A percentile compares a stretch with the other conserved stretches of the same genome.
These are phyloP conservation scores for Octonoba sinensis DNA, from an alignment of 2,888 invertebrate species.

Conservation along the genomic window DNA sequence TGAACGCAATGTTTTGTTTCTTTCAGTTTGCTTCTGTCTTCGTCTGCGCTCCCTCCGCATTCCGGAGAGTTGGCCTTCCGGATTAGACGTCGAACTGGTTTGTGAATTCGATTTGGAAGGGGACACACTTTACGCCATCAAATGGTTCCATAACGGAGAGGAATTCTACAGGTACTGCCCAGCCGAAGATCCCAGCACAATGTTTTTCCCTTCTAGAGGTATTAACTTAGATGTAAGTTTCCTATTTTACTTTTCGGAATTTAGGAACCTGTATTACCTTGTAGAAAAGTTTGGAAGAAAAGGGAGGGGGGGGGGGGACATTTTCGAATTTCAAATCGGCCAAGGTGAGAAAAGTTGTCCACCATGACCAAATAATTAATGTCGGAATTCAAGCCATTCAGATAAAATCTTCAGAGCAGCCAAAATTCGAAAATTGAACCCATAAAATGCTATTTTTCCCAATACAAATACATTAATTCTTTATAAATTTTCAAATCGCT, in stretches of 20 bases:
- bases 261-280: background rate
- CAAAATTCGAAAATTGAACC: too few relatives aligned
- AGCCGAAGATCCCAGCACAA: constrained; percentile 15
- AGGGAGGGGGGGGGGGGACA: background rate
- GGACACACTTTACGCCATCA: constrained; percentile 30
- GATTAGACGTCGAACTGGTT: constrained; percentile 21
- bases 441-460: too few relatives aligned
- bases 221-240: constrained; percentile 47
- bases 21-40: constrained; percentile 17
- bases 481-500: too few relatives aligned
- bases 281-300: background rate
- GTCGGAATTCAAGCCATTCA: too few relatives aligned
- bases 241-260: background rate
- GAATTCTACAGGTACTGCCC: constrained; percentile 48
- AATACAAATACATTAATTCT: too few relatives aligned
- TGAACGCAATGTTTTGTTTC: background rate
- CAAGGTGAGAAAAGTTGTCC: too few relatives aligned
- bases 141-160: constrained; percentile 39
- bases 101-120: constrained; percentile 51
- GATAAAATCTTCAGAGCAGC: too few relatives aligned
- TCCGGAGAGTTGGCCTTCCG: constrained; percentile 25
- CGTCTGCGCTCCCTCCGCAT: constrained; percentile 19
- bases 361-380: too few relatives aligned
- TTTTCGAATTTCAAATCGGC: too few relatives aligned
- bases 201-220: constrained; percentile 36